Evolutionary conservation across 1,140 invertebrate species (phyloP), one percentile per base, ranked within the genome.

Genomic region (Oncopodura yosiiana): DNA sequence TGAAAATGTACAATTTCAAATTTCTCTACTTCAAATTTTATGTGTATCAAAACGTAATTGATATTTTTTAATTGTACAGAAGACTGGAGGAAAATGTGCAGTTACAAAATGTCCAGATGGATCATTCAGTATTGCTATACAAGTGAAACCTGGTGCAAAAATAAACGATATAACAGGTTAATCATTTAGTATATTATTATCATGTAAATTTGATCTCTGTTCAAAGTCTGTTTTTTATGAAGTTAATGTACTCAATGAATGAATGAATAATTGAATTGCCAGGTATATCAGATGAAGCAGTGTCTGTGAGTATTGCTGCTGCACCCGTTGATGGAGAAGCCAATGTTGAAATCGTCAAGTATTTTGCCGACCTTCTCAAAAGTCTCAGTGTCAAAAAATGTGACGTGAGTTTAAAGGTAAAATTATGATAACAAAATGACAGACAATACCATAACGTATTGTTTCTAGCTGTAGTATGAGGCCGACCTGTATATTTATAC

Each of bases 271-370:
- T 51, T 49, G 36, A 41, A 23, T 58, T 69, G 45, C 66, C 66
- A 66, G 71, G 65, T 56, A 62, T 74, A n/a, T 53, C 52, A 30
- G 60, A 66, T 27, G 69, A 73, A 41, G 73, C 70, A 21, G 71
- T 83, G 12, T 75, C 80, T 27, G 73, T 87, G 36, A 81, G 84
- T 66, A 85, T 87, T 60, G 75, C 77, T 50, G 83, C 84, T 3
- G 83, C 83, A 24, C 83, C 85, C 3, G 77, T 81, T 3, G 84
- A 87, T 66, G 85, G 84, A 3, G 82, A 85, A 71, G 85, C 85
- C 5, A 87, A 87, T 64, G 74, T 77, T 32, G 83, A 85, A 67
- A 72, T 87, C 8, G 69, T 86, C 0, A 82, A 82, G 70, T 87
- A 78, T 66, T 67, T 87, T 14, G 73, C 83, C 1, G 75, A 77